These are phyloP conservation scores for Agrotis segetum DNA, from an alignment of 2,888 invertebrate species.

Conservation along the genomic window DNA sequence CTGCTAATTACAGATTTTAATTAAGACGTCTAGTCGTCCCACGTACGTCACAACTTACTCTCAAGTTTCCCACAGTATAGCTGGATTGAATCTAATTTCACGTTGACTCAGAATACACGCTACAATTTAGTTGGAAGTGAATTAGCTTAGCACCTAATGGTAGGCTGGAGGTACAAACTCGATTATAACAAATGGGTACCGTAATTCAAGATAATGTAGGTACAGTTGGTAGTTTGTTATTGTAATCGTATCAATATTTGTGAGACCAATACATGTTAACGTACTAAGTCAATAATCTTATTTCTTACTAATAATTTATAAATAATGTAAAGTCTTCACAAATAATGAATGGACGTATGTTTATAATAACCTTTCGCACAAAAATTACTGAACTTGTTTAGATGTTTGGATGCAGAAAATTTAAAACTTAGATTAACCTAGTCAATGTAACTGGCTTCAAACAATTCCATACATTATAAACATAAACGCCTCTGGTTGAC, in stretches of 20 bases:
- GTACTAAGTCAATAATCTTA: too few relatives aligned
- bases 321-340: too few relatives aligned
- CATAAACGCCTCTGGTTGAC: too few relatives aligned
- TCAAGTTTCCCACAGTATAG: slow-evolving; percentile 29
- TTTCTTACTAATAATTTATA: too few relatives aligned
- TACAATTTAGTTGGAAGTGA: slow-evolving; percentile 32
- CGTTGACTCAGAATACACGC: slow-evolving; percentile 39
- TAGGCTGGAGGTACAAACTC: slow-evolving; percentile 25
- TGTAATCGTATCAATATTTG: neutral
- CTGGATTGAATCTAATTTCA: slow-evolving; percentile 41
- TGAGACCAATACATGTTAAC: too few relatives aligned
- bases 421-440: too few relatives aligned
- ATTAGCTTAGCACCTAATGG: slow-evolving; percentile 32
- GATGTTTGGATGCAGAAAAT: too few relatives aligned
- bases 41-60: slow-evolving; percentile 22
- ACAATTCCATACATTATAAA: too few relatives aligned
- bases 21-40: slow-evolving; percentile 7
- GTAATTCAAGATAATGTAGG: neutral
- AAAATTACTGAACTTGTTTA: too few relatives aligned
- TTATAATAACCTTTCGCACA: too few relatives aligned
- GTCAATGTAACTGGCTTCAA: too few relatives aligned
- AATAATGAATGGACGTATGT: too few relatives aligned
- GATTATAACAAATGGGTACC: slow-evolving; percentile 2
- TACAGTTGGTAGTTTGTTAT: neutral
- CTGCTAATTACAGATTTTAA: slow-evolving; percentile 20